Conservation (phyloP, 1,140 invertebrate species). For the Ericerus pela region DNA sequence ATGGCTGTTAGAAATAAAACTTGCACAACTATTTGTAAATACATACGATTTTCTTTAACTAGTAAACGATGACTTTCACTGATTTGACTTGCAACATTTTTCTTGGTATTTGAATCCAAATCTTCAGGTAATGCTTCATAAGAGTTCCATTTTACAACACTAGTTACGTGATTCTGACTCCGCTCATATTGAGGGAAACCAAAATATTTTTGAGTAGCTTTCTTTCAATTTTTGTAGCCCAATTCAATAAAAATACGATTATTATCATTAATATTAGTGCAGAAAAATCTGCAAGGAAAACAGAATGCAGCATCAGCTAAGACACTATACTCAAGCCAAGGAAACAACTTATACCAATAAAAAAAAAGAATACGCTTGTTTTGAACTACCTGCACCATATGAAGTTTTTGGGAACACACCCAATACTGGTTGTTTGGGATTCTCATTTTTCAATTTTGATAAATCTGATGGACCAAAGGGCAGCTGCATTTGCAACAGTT, state of each 20-base stretch:
- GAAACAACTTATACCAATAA: background rate
- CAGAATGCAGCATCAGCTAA: background rate
- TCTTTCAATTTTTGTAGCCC: slow-evolving; percentile 14
- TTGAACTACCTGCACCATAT: background rate
- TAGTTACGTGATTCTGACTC: background rate
- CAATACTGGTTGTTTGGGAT: slow-evolving; percentile 1
- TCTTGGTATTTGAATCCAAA: background rate
- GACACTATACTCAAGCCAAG: slow-evolving; percentile 6
- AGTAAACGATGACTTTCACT: slow-evolving; percentile 4
- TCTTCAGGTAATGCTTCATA: background rate
- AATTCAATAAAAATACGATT: background rate
- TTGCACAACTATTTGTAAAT: background rate
- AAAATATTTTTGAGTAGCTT: slow-evolving; percentile 2
- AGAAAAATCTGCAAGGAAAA: slow-evolving; percentile 2
- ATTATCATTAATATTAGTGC: background rate
- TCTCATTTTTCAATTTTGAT: background rate
- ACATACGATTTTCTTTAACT: slow-evolving; percentile 3
- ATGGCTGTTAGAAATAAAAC: slow-evolving; percentile 2
- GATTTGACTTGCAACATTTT: background rate
- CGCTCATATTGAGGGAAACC: background rate
- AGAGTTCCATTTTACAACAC: background rate
- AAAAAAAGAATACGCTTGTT: background rate
- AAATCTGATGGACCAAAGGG: slow-evolving; percentile 6
- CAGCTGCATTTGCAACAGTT: too few species aligned
- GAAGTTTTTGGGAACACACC: background rate